A percentile compares a stretch with the other conserved stretches of the same genome.
Evolutionary conservation across 2,113 vertebrate species (phyloP).

Genomic region (Antennarius striatus): DNA sequence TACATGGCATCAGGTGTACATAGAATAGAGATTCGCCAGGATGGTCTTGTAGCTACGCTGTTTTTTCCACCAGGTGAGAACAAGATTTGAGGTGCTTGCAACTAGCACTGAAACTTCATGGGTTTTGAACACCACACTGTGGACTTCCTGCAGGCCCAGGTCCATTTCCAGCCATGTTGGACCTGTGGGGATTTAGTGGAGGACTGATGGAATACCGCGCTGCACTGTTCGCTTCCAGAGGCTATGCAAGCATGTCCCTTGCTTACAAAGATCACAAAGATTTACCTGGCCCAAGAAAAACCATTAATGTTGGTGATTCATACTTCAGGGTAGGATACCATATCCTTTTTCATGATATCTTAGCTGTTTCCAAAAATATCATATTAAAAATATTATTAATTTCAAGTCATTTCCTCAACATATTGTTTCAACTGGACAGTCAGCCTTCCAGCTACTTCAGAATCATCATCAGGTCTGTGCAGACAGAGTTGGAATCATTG

Average conservation of each 20-base stretch:
- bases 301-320: conserved; percentile 48
- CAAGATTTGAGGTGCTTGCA: neutral
- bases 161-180: conserved; percentile 66
- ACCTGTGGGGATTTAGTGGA: conserved; percentile 69
- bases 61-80: conserved; percentile 74
- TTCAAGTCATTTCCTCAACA: too few relatives aligned
- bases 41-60: conserved; percentile 68
- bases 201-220: conserved; percentile 73
- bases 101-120: too few relatives aligned
- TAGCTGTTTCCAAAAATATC: too few relatives aligned
- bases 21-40: conserved; percentile 60
- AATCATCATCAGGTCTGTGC: conserved; percentile 62
- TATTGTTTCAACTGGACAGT: conserved; percentile 43
- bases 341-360: too few relatives aligned
- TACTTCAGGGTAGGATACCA: conserved; percentile 66
- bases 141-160: conserved; percentile 55
- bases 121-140: neutral
- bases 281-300: conserved; percentile 49
- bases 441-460: conserved; percentile 64
- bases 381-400: too few relatives aligned
- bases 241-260: conserved; percentile 60
- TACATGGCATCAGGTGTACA: conserved; percentile 70
- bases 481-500: conserved; percentile 66
- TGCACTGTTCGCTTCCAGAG: conserved; percentile 71
- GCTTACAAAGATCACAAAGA: conserved; percentile 69